Base-by-base conservation (phyloP, 1,140 invertebrate species). In the Telenomus remus region DNA sequence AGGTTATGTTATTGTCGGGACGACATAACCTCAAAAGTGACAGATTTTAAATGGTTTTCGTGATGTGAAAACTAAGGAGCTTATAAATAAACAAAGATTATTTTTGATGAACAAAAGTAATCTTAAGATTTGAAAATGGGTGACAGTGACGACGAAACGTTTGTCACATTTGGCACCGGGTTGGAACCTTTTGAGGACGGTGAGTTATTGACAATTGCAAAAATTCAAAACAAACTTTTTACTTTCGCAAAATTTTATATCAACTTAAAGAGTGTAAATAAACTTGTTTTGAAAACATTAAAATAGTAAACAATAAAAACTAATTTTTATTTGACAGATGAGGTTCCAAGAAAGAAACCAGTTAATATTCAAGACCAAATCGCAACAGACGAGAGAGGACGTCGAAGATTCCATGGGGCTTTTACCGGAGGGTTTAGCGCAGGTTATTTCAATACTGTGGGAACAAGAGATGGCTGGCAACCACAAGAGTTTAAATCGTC, bases 391-490 rank as follows among this genome's bases (percentile, higher is more conserved):
- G 93, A 93, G 49, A 92, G 96, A 86, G 98, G 97, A 0, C 90
- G 95, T 77, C 89, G 96, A 19, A 87, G 98, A 78, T 99, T 99
- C 87, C 98, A 99, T 89, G 98, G 98, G 37, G 98, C 98, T 0
- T 99, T 99, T 84, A 99, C 98, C 5, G 98, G 98, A 1, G 98
- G 98, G 3, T 99, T 99, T 84, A 98, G 97, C 44, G 98, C 98
- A 27, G 98, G 98, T 0, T 98, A 96, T 84, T 99, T 95, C 81
- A 99, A 99, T 83, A 95, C 96, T 6, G 98, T 99, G 50, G 98
- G 97, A 0, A 94, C 96, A 0, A 91, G 95, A 71, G 97, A 99
- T 91, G 98, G 98, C 35, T 99, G 96, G 95, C 92, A 91, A 19
- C 98, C 98, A 1, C 91, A 93, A 33, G 92, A 92, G 33, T 99